Evolutionary conservation across 2,888 invertebrate genomes (phyloP).

Genomic region (Cephus runcator): DNA sequence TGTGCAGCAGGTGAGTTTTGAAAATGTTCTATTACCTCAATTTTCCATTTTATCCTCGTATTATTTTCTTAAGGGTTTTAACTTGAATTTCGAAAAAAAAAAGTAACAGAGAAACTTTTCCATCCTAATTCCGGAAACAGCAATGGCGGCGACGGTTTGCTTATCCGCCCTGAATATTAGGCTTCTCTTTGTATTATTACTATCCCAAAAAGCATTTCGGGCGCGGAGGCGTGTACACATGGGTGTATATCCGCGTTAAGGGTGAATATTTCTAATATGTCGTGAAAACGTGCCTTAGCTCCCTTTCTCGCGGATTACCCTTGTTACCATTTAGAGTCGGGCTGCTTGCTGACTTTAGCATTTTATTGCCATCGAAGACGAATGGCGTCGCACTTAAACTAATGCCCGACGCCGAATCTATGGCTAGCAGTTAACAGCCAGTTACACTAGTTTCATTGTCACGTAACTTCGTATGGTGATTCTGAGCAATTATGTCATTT

Average conservation of each 20-base stretch:
- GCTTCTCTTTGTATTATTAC: not conserved
- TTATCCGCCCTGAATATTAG: not conserved
- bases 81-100: not conserved
- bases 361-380: slow-evolving; percentile 18
- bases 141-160: not conserved
- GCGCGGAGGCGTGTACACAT: not conserved
- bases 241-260: slow-evolving; percentile 3
- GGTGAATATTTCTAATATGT: slow-evolving; percentile 12
- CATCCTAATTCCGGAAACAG: not conserved
- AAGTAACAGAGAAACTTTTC: not conserved
- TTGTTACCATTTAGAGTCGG: slow-evolving; percentile 17
- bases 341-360: slow-evolving; percentile 15
- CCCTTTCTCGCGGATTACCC: slow-evolving; percentile 18
- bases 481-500: not conserved
- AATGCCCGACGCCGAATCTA: not conserved
- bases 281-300: slow-evolving; percentile 19
- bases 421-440: not conserved
- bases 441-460: not conserved
- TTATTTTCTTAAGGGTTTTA: not conserved
- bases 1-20: slow-evolving; percentile 69
- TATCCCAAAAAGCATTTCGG: not conserved
- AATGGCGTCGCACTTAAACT: slow-evolving; percentile 14
- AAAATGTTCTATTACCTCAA: slow-evolving; percentile 25
- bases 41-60: not conserved
- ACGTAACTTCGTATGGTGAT: not conserved